Evolutionary conservation across 2,113 vertebrate species (phyloP).

Genomic region (Clinocottus analis): DNA sequence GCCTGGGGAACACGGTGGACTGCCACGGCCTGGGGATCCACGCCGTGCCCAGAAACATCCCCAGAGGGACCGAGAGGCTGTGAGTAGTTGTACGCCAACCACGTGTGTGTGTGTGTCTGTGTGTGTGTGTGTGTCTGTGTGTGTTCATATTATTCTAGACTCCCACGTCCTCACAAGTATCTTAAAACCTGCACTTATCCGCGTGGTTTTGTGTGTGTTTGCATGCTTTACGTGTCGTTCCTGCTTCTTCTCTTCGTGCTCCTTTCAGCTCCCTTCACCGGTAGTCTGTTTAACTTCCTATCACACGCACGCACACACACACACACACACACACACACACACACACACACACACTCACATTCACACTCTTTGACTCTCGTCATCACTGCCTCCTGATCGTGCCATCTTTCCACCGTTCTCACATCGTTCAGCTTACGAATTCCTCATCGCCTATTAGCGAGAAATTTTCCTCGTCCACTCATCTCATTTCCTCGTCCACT

Average conservation of each 20-base stretch:
- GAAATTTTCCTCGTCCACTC: not conserved
- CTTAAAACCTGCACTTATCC: not conserved
- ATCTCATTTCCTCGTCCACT: not conserved
- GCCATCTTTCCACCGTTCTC: not conserved
- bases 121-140: not conserved
- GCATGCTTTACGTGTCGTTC: not conserved
- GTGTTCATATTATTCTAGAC: not conserved
- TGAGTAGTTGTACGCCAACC: slow-evolving; percentile 78
- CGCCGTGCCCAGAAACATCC: slow-evolving; percentile 89
- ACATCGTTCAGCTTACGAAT: not conserved
- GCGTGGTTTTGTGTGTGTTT: not conserved
- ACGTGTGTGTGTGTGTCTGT: slow-evolving; percentile 3
- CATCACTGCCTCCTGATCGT: not conserved
- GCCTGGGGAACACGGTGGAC: slow-evolving; percentile 91
- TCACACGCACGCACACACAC: slow-evolving; percentile 14
- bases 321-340: not conserved
- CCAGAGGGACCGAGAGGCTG: slow-evolving; percentile 91
- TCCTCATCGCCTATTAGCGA: not conserved
- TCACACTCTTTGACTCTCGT: slow-evolving; percentile 5
- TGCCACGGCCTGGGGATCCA: slow-evolving; percentile 91
- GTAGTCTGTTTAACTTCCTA: slow-evolving; percentile 34
- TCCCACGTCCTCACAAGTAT: slow-evolving; percentile 24
- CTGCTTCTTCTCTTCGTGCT: not conserved
- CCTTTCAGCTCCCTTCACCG: slow-evolving; percentile 2
- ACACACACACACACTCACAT: no score